Base-by-base conservation (phyloP, 2,888 invertebrate species). In the Agrochola macilenta region DNA sequence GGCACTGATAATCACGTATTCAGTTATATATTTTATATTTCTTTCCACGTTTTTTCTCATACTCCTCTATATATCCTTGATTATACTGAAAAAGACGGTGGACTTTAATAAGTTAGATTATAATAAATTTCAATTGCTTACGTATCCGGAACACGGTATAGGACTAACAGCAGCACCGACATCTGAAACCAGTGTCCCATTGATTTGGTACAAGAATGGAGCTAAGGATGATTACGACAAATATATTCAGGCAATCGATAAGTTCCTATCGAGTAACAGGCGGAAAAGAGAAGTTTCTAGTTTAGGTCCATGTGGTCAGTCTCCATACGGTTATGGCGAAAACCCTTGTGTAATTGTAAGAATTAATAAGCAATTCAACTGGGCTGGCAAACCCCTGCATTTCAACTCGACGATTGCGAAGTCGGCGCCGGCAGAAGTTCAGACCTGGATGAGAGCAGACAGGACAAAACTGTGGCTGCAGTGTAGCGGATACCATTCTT, bases 271-370 rank as follows among this genome's bases (percentile, higher is more conserved):
- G 5, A 92, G 84, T 23, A 87, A 82, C 66, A 89, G 93, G 66
- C 90, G 88, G 52, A 92, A 92, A 86, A 88, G 91, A 69, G 89
- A 91, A 58, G 61, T 85, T 69, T 85, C 69, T 54, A 74, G 85
- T 43, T 89, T 96, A 30, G 96, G 96, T 0, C 95, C 96, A 3
- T 96, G 96, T 83, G 93, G 94, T 0, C 60, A 78, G 17, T 39
- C 87, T 0, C 96, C 96, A 0, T 96, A 94, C 72, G 96, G 96
- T 0, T 96, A 96, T 76, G 95, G 94, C 8, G 90, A 92, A 0
- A 86, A 84, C 5, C 96, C 96, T 54, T 96, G 96, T 87, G 86
- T 96, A 63, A 88, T 96, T 71, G 74, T 96, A 86, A 95, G 93
- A 81, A 92, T 96, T 76, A 96, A 96, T 82, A 96, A 93, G 69